Base-by-base conservation (phyloP, 2,888 invertebrate species). In the Euzophera pinguis region DNA sequence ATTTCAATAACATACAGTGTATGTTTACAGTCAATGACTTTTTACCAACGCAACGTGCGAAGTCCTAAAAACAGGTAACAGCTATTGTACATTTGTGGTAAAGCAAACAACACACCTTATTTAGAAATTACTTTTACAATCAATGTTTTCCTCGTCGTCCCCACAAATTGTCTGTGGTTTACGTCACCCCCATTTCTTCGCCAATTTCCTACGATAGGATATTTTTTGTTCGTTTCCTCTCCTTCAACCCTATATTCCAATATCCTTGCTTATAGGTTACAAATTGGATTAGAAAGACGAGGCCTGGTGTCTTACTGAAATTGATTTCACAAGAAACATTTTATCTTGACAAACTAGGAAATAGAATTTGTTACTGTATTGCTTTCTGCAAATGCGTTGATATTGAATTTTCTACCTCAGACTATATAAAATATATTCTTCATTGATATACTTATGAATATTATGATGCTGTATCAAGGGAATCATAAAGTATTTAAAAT, bases 251-350 rank as follows among this genome's bases (percentile, higher is more conserved):
- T 68, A 69, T 72, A 68, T 71, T 69, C 71, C 70, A 72, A 75
- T 74, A 75, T 71, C 71, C 65, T 73, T 66, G 67, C 67, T 71
- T 73, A 76, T 75, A 71, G 68, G 74, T 71, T 70, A 69, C 68
- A 77, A 78, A 80, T 79, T 78, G 71, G 69, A 80, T 78, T 76
- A 78, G 67, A 71, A 73, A 71, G 67, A 72, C 64, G 67, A 64
- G 69, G 68, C 67, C 65, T 70, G 62, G 68, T 69, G 68, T 71
- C 65, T 65, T 65, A 57, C 57, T 57, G 58, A 74, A 75, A 73
- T 75, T 73, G 71, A 73, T 73, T 73, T 69, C 64, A 67, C 57
- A 67, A 55, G 59, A 64, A 64, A 57, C 54, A 64, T 69, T 66
- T 65, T 68, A 57, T 59, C 53, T 59, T 57, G 57, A 58, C 58